Evolutionary conservation across 2,113 vertebrate species (phyloP), one percentile per base, ranked within the genome.

Genomic region (Melanerpes formicivorus): DNA sequence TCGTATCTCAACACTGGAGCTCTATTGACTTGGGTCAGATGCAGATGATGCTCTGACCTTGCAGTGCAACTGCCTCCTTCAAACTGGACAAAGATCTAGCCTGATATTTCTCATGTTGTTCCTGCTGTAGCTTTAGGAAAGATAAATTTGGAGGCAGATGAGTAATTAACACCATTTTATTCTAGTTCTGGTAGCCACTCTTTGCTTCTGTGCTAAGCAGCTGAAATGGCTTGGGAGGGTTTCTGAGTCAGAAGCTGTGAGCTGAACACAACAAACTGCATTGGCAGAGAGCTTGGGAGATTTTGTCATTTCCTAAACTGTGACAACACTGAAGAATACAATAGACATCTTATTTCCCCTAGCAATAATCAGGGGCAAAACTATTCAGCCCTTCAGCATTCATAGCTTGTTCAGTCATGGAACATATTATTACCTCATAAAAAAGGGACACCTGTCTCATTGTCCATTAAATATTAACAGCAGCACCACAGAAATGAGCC

Each of bases 401-500:
- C 84, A 82, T 32, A 32, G 62, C 84, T 94, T 81, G 67, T 87
- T 72, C 87, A 79, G 65, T 90, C 69, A 85, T 44, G 30, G 94
- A 88, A 71, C 9, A 10, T 54, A 81, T 84, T 81, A 88, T 73
- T 84, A 84, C 80, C 85, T 93, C 87, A 83, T 95, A 95, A 97
- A 96, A 96, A 93, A 42, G 72, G 84, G 92, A 73, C 81, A 88
- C 77, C 87, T 87, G 86, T 92, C 86, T 91, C 74, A 58, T 88
- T 94, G 84, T 63, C 88, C 76, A 72, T 97, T 97, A 97, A 96
- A 96, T 96, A 96, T 97, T 97, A 93, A 97, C 85, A 82, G 69
- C 55, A 72, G 27, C 30, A 37, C 75, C 81, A 56, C 40, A 74
- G 84, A 95, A 90, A 85, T 80, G 42, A 93, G 58, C 59, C 14